These are phyloP conservation scores for Serinus canaria DNA, from an alignment of 2,113 vertebrate genomes.

Conservation along the genomic window DNA sequence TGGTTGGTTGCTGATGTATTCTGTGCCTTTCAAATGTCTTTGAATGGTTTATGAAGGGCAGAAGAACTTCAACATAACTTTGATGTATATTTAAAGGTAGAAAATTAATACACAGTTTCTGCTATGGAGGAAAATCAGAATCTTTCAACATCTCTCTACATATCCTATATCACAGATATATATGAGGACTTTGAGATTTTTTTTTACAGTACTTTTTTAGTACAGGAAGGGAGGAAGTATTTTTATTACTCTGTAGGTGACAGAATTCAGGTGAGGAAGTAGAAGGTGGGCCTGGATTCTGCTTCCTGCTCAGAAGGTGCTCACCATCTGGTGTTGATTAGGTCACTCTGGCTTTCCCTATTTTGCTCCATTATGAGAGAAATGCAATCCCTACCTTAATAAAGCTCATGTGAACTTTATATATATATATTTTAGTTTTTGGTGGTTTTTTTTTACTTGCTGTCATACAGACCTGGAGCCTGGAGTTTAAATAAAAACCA, in stretches of 20 bases:
- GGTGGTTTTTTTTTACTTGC: not conserved
- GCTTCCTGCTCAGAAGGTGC: not conserved
- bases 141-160: not conserved
- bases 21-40: not conserved
- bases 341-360: not conserved
- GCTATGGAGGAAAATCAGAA: not conserved
- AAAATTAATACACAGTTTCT: not conserved
- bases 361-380: not conserved
- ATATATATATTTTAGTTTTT: not conserved
- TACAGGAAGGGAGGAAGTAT: not conserved
- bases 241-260: not conserved
- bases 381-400: not conserved
- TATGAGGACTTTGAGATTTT: not conserved
- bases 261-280: not conserved
- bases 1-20: not conserved
- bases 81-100: not conserved
- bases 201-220: not conserved
- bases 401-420: not conserved
- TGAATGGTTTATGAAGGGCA: not conserved
- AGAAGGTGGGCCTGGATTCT: not conserved
- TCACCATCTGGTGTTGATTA: not conserved
- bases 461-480: not conserved
- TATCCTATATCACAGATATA: not conserved
- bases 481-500: not conserved
- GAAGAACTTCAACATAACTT: not conserved